Percentiles rank a stretch among this genome's conserved stretches.
phyloP scores from a whole-genome alignment of 2,888 invertebrate species.

The Aspidiotus rigidus region DNA sequence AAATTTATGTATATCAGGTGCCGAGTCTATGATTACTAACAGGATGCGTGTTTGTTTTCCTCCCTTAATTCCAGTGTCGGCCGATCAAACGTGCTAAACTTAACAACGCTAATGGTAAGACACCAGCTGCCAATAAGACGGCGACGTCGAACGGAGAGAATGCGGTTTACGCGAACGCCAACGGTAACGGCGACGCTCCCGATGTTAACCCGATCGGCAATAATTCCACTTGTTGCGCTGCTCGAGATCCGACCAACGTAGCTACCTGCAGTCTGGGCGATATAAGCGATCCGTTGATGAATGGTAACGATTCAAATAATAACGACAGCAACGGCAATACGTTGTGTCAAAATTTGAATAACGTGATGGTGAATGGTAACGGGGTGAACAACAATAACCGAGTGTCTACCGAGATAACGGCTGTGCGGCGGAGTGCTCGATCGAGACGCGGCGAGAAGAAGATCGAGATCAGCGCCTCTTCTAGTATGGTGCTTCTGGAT shows the following conservation, averaged over 20 bases:
- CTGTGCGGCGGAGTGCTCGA: constrained; percentile 42
- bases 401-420: neutral
- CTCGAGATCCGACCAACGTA: too few relatives aligned
- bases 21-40: too few relatives aligned
- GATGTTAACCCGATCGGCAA: neutral
- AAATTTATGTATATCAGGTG: too few relatives aligned
- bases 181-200: constrained; percentile 1
- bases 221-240: neutral
- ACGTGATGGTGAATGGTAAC: constrained; percentile 5
- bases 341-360: neutral
- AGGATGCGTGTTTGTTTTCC: neutral
- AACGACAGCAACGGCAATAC: constrained; percentile 6
- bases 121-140: neutral
- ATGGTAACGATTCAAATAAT: constrained; percentile 1
- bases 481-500: constrained; percentile 43
- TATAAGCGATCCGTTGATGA: neutral
- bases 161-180: neutral
- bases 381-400: neutral
- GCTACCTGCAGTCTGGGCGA: neutral
- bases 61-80: constrained; percentile 5
- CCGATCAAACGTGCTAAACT: constrained; percentile 16
- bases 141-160: neutral
- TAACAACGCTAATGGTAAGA: neutral
- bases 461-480: constrained; percentile 44
- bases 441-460: constrained; percentile 45